These are phyloP conservation scores for Patiria miniata DNA, from an alignment of 35 echinoderm and acorn worm species.

Conservation along the genomic window DNA sequence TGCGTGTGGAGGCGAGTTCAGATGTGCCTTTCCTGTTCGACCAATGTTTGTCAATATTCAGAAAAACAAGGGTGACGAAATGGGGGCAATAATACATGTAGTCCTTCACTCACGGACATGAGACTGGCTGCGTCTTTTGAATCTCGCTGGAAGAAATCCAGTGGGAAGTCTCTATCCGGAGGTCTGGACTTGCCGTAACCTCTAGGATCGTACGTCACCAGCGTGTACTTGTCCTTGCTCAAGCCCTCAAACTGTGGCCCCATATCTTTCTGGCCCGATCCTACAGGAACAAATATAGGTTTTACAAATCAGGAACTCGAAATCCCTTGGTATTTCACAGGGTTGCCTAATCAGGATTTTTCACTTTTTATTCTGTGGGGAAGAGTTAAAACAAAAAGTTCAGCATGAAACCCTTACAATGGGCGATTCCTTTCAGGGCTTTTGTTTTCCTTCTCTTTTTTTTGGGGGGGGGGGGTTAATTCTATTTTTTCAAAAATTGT, in stretches of 20 bases:
- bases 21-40: too few relatives aligned
- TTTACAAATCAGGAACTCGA: neutral
- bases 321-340: neutral
- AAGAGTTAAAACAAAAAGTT: neutral
- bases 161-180: constrained; percentile 80
- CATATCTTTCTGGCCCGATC: constrained; percentile 69
- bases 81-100: too few relatives aligned
- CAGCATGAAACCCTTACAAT: neutral
- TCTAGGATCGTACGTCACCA: constrained; percentile 81
- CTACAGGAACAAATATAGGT: constrained; percentile 12
- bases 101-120: constrained; percentile 64
- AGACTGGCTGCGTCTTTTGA: constrained; percentile 77
- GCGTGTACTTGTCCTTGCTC: constrained; percentile 61
- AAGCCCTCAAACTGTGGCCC: constrained; percentile 77
- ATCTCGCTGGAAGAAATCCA: constrained; percentile 87
- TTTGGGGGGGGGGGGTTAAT: neutral
- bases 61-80: too few relatives aligned
- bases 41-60: too few relatives aligned
- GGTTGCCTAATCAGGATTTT: neutral
- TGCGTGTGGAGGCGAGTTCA: too few relatives aligned
- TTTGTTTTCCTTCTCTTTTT: too few relatives aligned
- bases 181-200: constrained; percentile 93
- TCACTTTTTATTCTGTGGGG: too few relatives aligned
- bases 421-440: too few relatives aligned
- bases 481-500: too few relatives aligned